Evolutionary conservation across 1,140 invertebrate species (phyloP), one percentile per base, ranked within the genome.

Genomic region (Proctacanthus coquilletti): DNA sequence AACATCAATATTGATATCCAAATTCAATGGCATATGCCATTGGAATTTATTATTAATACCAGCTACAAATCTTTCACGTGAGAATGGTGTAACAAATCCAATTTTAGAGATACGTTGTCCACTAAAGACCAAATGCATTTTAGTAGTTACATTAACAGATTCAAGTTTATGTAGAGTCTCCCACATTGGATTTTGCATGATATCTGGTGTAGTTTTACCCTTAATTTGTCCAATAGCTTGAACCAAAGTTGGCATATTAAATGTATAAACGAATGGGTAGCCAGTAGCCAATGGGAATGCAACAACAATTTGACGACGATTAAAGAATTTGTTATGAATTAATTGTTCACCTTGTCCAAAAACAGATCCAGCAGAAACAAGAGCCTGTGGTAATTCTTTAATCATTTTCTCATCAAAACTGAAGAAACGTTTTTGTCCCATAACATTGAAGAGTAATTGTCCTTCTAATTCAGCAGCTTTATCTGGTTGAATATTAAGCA

Each of bases 251-350:
- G 75, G 74, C 18, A 51, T 48, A 37, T 69, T 67, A 29, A 72
- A 64, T 13, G 63, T 68, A 53, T 64, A 75, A 30, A 71, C 51
- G 45, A 77, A 77, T 17, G 76, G 77, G 33, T 80, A 60, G 52
- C 78, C 78, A 41, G 64, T 70, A 42, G 69, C 71, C 10, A 71
- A 66, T 3, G 77, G 75, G 62, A 78, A 74, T 52, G 69, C 69
- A 2, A 78, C 47, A 1, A 65, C 64, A 1, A 70, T 46, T 33
- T 69, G 60, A 29, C 66, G 63, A 10, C 61, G 50, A 37, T 66
- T 69, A 8, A 58, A 45, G 1, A 75, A 45, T 45, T 70, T 72
- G 18, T 64, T 74, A 51, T 66, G 66, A 46, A 72, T 66, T 35
- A 67, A 56, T 36, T 60, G 46, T 10, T 61, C 43, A 11, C 68